These are phyloP conservation scores for Phengaris arion DNA, from an alignment of 2,888 invertebrate species.

Conservation along the genomic window DNA sequence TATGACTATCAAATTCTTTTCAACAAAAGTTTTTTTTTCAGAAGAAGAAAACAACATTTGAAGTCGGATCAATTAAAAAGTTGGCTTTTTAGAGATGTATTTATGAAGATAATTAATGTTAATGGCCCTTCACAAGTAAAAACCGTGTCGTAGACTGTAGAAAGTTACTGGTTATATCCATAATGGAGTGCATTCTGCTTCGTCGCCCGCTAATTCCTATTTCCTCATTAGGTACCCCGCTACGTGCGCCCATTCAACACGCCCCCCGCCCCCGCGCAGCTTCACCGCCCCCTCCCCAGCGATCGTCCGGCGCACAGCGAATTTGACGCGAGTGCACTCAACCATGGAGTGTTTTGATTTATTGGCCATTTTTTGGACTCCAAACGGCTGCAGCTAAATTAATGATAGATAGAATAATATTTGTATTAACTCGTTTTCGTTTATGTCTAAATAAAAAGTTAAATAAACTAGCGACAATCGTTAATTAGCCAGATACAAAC, in stretches of 20 bases:
- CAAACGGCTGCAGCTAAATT: conserved; percentile 52
- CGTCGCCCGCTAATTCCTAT: conserved; percentile 75
- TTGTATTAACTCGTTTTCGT: conserved; percentile 43
- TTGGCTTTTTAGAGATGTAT: no score
- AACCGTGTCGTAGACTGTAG: neutral
- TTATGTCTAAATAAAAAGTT: conserved; percentile 24
- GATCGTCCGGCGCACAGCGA: conserved; percentile 52
- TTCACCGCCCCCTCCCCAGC: conserved; percentile 47
- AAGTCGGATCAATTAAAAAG: no score
- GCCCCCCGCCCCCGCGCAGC: conserved; percentile 41
- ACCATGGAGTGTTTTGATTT: conserved; percentile 71
- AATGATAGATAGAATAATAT: conserved; percentile 45
- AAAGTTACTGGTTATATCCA: conserved; percentile 46
- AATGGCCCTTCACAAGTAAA: no score
- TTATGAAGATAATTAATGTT: no score
- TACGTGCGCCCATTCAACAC: conserved; percentile 60
- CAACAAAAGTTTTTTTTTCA: no score
- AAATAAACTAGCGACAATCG: no score
- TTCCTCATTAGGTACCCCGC: conserved; percentile 70
- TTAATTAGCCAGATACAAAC: no score
- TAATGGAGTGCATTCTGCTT: conserved; percentile 67
- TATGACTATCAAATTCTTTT: neutral
- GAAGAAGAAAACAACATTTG: no score
- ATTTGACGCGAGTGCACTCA: conserved; percentile 67
- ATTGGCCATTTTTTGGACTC: conserved; percentile 70